phyloP scores from a whole-genome alignment of 2,888 invertebrate genomes.

The Aspidiotus destructor region DNA sequence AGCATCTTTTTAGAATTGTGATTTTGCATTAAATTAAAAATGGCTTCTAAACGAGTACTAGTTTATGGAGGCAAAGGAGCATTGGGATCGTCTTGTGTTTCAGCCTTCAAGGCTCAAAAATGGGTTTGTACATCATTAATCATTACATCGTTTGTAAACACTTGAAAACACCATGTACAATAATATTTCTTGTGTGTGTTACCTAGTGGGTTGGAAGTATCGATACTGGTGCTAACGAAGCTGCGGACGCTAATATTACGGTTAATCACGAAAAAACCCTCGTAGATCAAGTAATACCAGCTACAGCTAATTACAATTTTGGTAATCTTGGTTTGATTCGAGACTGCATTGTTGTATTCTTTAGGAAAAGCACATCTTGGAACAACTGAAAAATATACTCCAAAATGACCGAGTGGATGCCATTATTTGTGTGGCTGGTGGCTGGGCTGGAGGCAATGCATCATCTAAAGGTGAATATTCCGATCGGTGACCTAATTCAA shows the following conservation, averaged over 20 bases:
- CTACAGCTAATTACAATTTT: background rate
- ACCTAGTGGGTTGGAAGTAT: constrained; percentile 79
- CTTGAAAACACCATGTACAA: background rate
- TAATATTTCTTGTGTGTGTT: background rate
- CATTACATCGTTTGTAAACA: background rate
- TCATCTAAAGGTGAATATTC: constrained; percentile 50
- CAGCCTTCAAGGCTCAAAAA: constrained; percentile 78
- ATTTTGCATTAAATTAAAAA: background rate
- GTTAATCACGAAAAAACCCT: constrained; percentile 68
- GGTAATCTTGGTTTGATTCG: background rate
- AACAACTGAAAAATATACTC: constrained; percentile 55
- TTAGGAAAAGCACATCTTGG: constrained; percentile 63
- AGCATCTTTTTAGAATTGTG: background rate
- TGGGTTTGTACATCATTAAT: constrained; percentile 53
- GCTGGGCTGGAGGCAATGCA: constrained; percentile 96
- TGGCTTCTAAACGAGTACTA: constrained; percentile 56
- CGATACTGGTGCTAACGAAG: constrained; percentile 70
- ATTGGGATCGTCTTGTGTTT: constrained; percentile 77
- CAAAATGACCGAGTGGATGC: constrained; percentile 80
- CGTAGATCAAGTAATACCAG: constrained; percentile 51
- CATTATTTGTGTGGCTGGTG: constrained; percentile 95
- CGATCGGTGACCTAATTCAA: background rate
- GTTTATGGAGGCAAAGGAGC: constrained; percentile 96
- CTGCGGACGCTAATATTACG: constrained; percentile 80
- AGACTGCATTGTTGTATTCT: constrained; percentile 16